phyloP scores from a whole-genome alignment of 2,113 vertebrate species.

The Sorex fumeus region DNA sequence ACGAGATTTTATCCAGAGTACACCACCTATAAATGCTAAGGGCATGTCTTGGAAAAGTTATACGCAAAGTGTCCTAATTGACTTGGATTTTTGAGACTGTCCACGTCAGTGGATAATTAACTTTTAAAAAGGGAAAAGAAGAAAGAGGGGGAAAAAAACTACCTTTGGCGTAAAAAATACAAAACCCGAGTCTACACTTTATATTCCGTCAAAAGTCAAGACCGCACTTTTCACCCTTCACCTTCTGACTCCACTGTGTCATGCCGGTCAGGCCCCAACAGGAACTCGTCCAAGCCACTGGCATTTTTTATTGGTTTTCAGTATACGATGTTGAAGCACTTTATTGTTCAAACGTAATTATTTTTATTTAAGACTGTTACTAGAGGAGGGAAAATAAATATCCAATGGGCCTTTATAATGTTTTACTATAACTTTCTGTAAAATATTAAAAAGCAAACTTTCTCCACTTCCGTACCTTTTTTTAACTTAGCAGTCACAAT shows the following conservation, averaged over 20 bases:
- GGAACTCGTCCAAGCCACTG: constrained; percentile 69
- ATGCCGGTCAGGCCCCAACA: constrained; percentile 68
- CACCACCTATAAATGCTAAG: constrained; percentile 79
- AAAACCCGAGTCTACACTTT: constrained; percentile 55
- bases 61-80: constrained; percentile 34
- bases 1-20: constrained; percentile 81
- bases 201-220: constrained; percentile 70
- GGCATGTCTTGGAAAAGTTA: constrained; percentile 71
- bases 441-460: constrained; percentile 78
- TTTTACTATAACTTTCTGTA: constrained; percentile 76
- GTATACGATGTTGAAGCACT: constrained; percentile 66
- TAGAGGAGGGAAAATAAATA: constrained; percentile 80
- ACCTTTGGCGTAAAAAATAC: constrained; percentile 58
- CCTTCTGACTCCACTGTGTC: constrained; percentile 58
- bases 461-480: constrained; percentile 69
- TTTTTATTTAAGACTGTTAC: constrained; percentile 81
- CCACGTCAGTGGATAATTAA: constrained; percentile 73
- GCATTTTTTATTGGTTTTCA: constrained; percentile 84
- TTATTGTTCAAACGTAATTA: constrained; percentile 83
- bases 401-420: constrained; percentile 78
- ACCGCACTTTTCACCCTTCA: constrained; percentile 82
- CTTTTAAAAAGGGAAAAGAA: not conserved
- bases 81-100: constrained; percentile 74
- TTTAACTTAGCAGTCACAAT: constrained; percentile 54
- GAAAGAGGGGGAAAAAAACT: constrained; percentile 62